Base-by-base conservation (phyloP, 2,113 vertebrate genomes). In the Alectura lathami region DNA sequence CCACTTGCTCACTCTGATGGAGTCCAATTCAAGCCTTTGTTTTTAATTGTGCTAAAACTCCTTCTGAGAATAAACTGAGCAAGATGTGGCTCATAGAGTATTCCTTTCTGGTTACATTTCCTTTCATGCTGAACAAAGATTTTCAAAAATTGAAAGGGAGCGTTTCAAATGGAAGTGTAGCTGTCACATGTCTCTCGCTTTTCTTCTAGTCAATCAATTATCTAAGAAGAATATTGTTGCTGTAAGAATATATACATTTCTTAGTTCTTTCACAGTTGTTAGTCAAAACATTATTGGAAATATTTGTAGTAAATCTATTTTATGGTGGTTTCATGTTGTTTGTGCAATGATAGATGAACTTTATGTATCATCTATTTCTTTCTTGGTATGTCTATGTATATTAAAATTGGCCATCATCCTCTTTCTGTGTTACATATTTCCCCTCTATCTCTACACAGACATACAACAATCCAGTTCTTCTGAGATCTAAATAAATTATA, bases 311-410 rank as follows among this genome's bases (percentile, higher is more conserved):
- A 91, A 77, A 67, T 85, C 82, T 89, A n/a, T 83, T 40, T 70
- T 88, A 73, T 32, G 43, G 42, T 72, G 74, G 94, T 34, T 83
- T 89, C 79, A 47, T 63, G 27, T 60, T 89, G 63, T 90, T 83
- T 80, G 38, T 83, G 20, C 54, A 60, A 70, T 74, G 63, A 21
- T 69, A 86, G 66, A 53, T 95, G 66, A 95, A 96, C 50, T 81
- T 93, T 88, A 91, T 57, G 77, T 34, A 85, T 50, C 36, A 82
- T 88, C 92, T 93, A 66, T 91, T 95, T 96, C 68, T 59, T 91
- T 80, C 50, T 74, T 78, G 93, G 72, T 82, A 45, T 89, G n/a
- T 48, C 48, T 89, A 81, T 42, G 21, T 3, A 54, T 43, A 30
- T 57, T 72, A 21, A 77, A 59, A 62, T n/a, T 68, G 30, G 21